Conservation (phyloP, 2,888 invertebrate species). For the Nezara viridula region DNA sequence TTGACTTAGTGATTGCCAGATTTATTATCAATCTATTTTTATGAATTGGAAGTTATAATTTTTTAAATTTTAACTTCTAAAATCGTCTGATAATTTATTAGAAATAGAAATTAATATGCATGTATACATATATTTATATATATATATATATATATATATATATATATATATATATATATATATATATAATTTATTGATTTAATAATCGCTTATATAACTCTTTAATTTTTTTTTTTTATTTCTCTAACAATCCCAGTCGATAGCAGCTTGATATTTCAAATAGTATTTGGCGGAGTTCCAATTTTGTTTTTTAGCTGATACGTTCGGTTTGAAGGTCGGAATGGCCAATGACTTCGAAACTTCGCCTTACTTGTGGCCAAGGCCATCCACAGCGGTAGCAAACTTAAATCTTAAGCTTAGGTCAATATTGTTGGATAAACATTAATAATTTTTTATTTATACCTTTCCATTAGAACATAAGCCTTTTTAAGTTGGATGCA, state of each 20-base stretch:
- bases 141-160: no score
- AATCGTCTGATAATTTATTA: no score
- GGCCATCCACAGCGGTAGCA: background rate
- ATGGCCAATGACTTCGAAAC: slow-evolving; percentile 1
- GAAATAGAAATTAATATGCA: no score
- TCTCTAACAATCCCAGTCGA: background rate
- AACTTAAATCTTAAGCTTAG: background rate
- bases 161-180: no score
- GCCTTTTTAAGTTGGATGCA: background rate
- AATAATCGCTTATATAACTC: no score
- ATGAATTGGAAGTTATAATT: no score
- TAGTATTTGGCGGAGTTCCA: background rate
- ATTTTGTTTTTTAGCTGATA: background rate
- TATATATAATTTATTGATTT: no score
- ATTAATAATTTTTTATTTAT: background rate
- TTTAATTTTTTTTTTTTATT: background rate
- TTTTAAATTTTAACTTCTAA: no score
- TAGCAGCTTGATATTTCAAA: no score
- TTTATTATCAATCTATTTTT: no score
- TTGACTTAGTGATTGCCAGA: no score
- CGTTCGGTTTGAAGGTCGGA: background rate
- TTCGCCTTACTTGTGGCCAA: background rate
- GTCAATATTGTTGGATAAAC: background rate
- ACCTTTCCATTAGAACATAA: background rate
- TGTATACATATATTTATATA: no score